A percentile compares a stretch with the other conserved stretches of the same genome.
Evolutionary conservation across 2,797 vertebrate species (phyloP).

Genomic region (Harpagifer antarcticus): DNA sequence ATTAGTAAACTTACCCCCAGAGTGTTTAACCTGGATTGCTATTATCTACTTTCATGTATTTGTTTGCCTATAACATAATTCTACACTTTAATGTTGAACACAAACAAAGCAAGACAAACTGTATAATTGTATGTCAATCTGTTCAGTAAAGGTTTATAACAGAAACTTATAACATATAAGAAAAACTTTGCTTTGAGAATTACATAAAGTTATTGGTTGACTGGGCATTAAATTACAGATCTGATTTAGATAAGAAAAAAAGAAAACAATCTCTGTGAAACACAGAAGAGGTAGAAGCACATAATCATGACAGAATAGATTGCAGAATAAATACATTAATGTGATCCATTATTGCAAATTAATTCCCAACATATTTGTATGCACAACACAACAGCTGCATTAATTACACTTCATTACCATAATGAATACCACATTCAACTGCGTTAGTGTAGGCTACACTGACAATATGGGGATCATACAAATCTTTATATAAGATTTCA

Average conservation of each 20-base stretch:
- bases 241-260: conserved; percentile 6
- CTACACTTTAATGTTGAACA: background rate
- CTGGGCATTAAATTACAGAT: conserved; percentile 22
- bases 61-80: background rate
- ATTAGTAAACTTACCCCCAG: conserved; percentile 50
- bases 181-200: background rate
- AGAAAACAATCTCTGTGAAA: conserved; percentile 22
- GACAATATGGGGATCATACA: too few species aligned
- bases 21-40: conserved; percentile 17
- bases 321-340: conserved; percentile 43
- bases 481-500: too few species aligned
- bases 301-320: conserved; percentile 25
- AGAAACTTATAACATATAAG: background rate
- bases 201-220: conserved; percentile 5
- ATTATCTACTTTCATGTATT: conserved; percentile 34
- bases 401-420: conserved; percentile 57
- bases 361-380: conserved; percentile 39
- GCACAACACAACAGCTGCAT: conserved; percentile 37
- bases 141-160: conserved; percentile 17
- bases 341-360: conserved; percentile 45
- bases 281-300: conserved; percentile 10
- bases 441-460: too few species aligned
- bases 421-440: conserved; percentile 39
- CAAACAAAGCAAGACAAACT: background rate
- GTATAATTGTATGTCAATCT: conserved; percentile 32